Conservation (phyloP, 2,797 vertebrate species). For the Sphenodon punctatus region DNA sequence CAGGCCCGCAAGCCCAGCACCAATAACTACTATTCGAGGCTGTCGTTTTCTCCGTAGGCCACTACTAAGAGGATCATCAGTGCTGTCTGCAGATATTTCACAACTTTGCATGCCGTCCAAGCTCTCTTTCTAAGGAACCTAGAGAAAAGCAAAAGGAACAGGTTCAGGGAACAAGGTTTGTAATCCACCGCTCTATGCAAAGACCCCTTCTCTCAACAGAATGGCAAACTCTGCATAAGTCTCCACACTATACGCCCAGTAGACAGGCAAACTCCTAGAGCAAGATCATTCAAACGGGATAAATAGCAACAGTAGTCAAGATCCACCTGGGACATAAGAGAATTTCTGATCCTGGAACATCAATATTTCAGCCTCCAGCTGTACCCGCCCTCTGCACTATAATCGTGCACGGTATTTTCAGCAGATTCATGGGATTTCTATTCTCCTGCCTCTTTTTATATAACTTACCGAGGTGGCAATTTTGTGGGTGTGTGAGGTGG, state of each 20-base stretch:
- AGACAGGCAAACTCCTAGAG: background rate
- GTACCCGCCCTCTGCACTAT: slow-evolving; percentile 31
- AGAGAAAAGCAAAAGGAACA: background rate
- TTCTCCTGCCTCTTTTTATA: slow-evolving; percentile 33
- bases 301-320: background rate
- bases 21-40: slow-evolving; percentile 98
- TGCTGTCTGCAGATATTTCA: slow-evolving; percentile 99
- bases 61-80: slow-evolving; percentile 99
- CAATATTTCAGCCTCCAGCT: background rate
- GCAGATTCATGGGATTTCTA: slow-evolving; percentile 20
- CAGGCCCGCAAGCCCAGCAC: slow-evolving; percentile 95
- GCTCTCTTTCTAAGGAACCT: slow-evolving; percentile 94
- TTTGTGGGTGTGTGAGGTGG: slow-evolving; percentile 39
- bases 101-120: slow-evolving; percentile 99
- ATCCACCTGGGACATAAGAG: slow-evolving; percentile 25
- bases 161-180: background rate
- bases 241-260: accelerated
- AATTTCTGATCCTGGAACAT: background rate
- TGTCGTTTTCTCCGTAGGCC: slow-evolving; percentile 90
- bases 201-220: background rate
- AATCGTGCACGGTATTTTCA: slow-evolving; percentile 12
- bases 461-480: slow-evolving; percentile 26
- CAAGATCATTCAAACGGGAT: background rate
- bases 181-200: background rate
- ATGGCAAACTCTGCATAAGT: background rate